A percentile compares a stretch with the other conserved stretches of the same genome.
Conservation (phyloP, 2,113 vertebrate species). For the Cephalopholis sonnerati region DNA sequence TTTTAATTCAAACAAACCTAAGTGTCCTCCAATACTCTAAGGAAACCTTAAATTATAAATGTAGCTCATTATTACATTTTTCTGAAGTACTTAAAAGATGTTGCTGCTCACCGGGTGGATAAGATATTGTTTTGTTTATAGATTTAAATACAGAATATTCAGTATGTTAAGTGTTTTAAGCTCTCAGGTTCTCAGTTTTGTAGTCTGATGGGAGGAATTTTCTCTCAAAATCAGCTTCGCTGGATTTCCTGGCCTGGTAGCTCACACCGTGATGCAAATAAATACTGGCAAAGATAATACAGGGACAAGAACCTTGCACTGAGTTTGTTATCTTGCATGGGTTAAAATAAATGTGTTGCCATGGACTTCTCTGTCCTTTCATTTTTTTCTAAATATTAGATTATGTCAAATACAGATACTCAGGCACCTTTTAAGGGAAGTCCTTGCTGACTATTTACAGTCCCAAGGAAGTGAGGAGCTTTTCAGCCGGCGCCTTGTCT, state of each 20-base stretch:
- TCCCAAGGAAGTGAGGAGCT: conserved; percentile 53
- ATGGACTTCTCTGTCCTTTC: not conserved
- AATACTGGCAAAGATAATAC: not conserved
- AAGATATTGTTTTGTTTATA: not conserved
- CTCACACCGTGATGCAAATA: conserved; percentile 4
- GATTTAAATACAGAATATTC: not conserved
- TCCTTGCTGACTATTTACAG: conserved; percentile 55
- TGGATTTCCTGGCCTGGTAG: not conserved
- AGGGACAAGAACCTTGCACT: not conserved
- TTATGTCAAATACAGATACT: conserved; percentile 30
- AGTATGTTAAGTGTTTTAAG: too few relatives aligned
- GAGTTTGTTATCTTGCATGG: not conserved
- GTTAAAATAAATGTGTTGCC: not conserved
- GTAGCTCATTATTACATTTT: not conserved
- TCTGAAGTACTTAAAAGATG: not conserved
- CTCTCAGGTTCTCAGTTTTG: not conserved
- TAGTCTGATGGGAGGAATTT: not conserved
- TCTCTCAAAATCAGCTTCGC: not conserved
- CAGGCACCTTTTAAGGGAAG: conserved; percentile 27
- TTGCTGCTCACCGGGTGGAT: not conserved
- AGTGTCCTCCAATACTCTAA: not conserved
- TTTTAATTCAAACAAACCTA: not conserved
- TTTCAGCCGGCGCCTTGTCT: conserved; percentile 64
- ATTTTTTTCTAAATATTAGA: conserved; percentile 39
- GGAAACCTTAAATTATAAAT: not conserved